These are phyloP conservation scores for Phaethornis superciliosus DNA, from an alignment of 2,113 vertebrate genomes.

Conservation along the genomic window DNA sequence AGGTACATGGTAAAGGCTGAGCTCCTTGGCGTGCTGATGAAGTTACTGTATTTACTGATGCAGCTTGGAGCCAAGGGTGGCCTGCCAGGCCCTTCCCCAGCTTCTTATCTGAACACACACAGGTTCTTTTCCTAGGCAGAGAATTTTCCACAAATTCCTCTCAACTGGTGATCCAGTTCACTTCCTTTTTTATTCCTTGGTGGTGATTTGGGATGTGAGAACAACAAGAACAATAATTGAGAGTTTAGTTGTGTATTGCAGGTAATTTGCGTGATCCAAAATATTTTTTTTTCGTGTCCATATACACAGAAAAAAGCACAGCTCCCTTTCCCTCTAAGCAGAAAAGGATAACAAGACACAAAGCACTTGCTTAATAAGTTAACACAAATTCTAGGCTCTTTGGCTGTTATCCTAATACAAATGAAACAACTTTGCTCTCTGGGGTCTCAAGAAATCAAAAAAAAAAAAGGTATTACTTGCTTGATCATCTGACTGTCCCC, in stretches of 20 bases:
- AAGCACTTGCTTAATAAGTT: background rate
- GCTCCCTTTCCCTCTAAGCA: background rate
- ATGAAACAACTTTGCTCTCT: background rate
- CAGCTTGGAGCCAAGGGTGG: background rate
- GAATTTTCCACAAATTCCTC: background rate
- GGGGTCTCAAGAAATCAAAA: background rate
- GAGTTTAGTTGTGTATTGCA: background rate
- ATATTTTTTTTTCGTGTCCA: background rate
- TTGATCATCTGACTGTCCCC: background rate
- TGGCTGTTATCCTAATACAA: background rate
- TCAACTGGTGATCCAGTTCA: background rate
- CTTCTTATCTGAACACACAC: background rate
- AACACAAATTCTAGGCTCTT: background rate
- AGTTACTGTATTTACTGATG: background rate
- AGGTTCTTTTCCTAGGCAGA: background rate
- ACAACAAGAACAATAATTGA: accelerated
- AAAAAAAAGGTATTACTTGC: background rate
- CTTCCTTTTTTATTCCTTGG: background rate
- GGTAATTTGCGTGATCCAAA: background rate
- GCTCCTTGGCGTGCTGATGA: background rate
- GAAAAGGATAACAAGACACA: background rate
- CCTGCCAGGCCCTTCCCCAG: background rate
- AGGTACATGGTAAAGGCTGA: background rate
- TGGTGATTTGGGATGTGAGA: background rate
- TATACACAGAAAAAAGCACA: background rate